These are phyloP conservation scores for Machimus atricapillus DNA, from an alignment of 2,888 invertebrate genomes.

Conservation along the genomic window DNA sequence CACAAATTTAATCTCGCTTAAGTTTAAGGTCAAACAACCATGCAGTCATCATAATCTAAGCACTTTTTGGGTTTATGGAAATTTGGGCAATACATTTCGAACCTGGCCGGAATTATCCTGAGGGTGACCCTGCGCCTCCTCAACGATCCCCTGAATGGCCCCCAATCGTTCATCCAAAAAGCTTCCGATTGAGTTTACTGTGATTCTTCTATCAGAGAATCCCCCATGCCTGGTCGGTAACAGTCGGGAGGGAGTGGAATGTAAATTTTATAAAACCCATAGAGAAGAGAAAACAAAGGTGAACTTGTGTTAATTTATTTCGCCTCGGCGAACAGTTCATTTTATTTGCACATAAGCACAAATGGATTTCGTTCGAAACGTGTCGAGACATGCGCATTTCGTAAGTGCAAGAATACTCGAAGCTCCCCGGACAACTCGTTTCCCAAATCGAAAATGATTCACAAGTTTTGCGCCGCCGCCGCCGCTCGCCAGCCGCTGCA, in stretches of 20 bases:
- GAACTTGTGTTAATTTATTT: slow-evolving; percentile 38
- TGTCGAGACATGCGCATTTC: slow-evolving; percentile 41
- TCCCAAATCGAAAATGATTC: not conserved
- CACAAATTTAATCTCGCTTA: not conserved
- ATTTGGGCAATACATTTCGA: not conserved
- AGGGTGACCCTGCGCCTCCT: not conserved
- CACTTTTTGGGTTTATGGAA: slow-evolving; percentile 2
- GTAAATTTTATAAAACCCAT: slow-evolving; percentile 19
- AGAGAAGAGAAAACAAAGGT: slow-evolving; percentile 32
- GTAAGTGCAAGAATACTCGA: slow-evolving; percentile 27
- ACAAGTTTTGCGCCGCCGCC: not conserved
- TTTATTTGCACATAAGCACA: slow-evolving; percentile 36
- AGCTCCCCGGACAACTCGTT: not conserved
- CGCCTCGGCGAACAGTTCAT: slow-evolving; percentile 30
- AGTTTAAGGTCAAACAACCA: slow-evolving; percentile 19
- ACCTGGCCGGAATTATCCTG: not conserved
- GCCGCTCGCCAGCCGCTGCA: not conserved
- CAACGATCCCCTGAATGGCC: not conserved
- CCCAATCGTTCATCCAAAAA: not conserved
- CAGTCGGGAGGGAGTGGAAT: not conserved
- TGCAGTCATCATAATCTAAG: not conserved
- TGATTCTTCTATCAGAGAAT: not conserved
- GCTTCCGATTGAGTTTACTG: not conserved
- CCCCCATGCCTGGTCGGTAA: not conserved
- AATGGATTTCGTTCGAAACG: slow-evolving; percentile 38